phyloP scores from a whole-genome alignment of 2,888 invertebrate genomes.

The Formica aserva region DNA sequence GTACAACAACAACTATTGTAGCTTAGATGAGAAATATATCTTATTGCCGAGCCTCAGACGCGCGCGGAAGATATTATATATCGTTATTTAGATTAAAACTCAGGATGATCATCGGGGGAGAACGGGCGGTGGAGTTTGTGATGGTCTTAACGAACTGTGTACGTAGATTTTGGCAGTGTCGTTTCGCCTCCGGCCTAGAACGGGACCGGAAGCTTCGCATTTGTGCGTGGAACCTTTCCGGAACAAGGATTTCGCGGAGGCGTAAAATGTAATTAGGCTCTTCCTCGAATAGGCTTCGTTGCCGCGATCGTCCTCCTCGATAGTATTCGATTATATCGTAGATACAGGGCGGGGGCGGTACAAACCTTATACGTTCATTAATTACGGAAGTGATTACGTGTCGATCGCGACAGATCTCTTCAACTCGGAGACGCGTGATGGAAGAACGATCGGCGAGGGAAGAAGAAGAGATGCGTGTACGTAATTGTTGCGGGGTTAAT shows the following conservation, averaged over 20 bases:
- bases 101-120: not conserved
- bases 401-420: conserved; percentile 25
- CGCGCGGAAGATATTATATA: conserved; percentile 58
- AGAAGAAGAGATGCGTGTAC: conserved; percentile 33
- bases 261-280: conserved; percentile 45
- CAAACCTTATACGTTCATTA: conserved; percentile 5
- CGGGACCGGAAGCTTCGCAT: conserved; percentile 44
- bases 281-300: conserved; percentile 39
- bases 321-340: conserved; percentile 23
- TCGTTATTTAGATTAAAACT: conserved; percentile 41
- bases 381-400: conserved; percentile 42
- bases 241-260: conserved; percentile 2
- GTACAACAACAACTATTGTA: conserved; percentile 86
- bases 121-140: not conserved
- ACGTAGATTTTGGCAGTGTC: conserved; percentile 69
- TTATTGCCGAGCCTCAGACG: conserved; percentile 82
- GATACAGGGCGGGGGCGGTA: not conserved
- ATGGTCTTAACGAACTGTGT: conserved; percentile 40
- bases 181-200: conserved; percentile 49
- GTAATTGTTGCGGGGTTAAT: conserved; percentile 30
- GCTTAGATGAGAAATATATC: conserved; percentile 84
- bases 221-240: conserved; percentile 42
- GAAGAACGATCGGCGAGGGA: conserved; percentile 42
- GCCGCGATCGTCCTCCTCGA: conserved; percentile 18
- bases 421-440: conserved; percentile 26